phyloP scores from a whole-genome alignment of 2,797 vertebrate species.

The Oreonectes daqikongensis region DNA sequence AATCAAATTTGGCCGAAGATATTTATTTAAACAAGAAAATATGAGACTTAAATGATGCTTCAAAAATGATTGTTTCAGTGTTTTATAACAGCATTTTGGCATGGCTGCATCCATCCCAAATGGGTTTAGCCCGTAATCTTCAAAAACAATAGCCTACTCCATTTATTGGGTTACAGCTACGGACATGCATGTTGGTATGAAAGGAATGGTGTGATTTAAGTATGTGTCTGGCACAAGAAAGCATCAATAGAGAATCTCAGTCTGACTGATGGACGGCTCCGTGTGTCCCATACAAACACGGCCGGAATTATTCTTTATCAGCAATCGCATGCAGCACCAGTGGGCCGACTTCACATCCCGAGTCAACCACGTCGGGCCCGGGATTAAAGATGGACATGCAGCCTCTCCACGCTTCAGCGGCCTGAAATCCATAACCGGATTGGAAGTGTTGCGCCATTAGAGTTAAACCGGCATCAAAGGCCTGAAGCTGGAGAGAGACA shows the following conservation, averaged over 20 bases:
- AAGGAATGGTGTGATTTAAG: constrained; percentile 56
- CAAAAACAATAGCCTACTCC: constrained; percentile 65
- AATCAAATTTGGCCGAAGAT: neutral
- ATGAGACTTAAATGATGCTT: neutral
- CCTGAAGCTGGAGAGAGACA: constrained; percentile 47
- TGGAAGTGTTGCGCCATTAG: constrained; percentile 58
- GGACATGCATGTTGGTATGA: constrained; percentile 56
- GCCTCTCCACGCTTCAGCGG: constrained; percentile 42
- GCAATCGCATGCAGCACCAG: constrained; percentile 66
- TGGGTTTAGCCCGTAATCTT: constrained; percentile 55
- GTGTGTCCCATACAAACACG: constrained; percentile 63
- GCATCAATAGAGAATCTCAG: constrained; percentile 56
- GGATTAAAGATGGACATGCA: constrained; percentile 69
- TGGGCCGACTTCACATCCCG: constrained; percentile 59
- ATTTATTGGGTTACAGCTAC: constrained; percentile 54
- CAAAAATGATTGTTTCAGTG: neutral
- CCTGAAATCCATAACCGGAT: constrained; percentile 60
- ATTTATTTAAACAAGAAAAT: neutral
- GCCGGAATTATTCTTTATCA: constrained; percentile 68
- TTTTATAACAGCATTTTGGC: constrained; percentile 40
- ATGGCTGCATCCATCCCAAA: constrained; percentile 44
- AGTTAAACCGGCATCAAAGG: constrained; percentile 64
- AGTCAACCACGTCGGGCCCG: constrained; percentile 62
- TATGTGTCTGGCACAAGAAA: constrained; percentile 58
- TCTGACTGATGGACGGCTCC: constrained; percentile 54